These are phyloP conservation scores for Alauda arvensis DNA, from an alignment of 2,797 vertebrate genomes.

Conservation along the genomic window DNA sequence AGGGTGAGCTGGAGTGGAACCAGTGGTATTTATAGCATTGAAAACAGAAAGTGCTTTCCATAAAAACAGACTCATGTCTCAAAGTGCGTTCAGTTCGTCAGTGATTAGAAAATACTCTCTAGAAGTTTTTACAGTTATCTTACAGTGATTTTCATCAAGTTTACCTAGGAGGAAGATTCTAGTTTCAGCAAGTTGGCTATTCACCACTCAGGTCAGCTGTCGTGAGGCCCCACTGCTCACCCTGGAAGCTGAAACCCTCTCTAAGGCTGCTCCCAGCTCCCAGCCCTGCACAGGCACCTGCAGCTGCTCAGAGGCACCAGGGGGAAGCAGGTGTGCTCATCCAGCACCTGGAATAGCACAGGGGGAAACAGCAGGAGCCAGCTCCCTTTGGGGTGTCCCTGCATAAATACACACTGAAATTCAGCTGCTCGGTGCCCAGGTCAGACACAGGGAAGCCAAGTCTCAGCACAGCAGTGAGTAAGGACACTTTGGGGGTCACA, in stretches of 20 bases:
- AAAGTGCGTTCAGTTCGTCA: conserved; percentile 62
- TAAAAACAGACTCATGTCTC: conserved; percentile 41
- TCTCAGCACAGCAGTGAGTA: background rate
- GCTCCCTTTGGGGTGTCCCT: background rate
- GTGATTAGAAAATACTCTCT: conserved; percentile 35
- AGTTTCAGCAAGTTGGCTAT: background rate
- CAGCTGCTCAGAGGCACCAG: background rate
- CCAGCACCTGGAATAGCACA: background rate
- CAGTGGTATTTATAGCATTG: background rate
- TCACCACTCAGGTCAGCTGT: background rate
- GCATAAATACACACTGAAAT: accelerated
- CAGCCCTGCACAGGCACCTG: background rate
- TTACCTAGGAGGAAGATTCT: background rate
- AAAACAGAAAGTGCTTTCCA: conserved; percentile 50
- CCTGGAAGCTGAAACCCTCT: background rate
- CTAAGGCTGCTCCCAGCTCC: accelerated
- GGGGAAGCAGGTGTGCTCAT: background rate
- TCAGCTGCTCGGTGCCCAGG: accelerated
- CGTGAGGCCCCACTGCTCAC: accelerated
- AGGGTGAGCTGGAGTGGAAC: background rate
- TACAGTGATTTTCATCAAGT: conserved; percentile 34
- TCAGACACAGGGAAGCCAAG: background rate
- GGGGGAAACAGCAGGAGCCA: background rate
- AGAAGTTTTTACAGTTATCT: conserved; percentile 62
- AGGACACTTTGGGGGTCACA: background rate